Evolutionary conservation across 2,797 vertebrate species (phyloP), one percentile per base, ranked within the genome.

Genomic region (Ceyx erithaca): DNA sequence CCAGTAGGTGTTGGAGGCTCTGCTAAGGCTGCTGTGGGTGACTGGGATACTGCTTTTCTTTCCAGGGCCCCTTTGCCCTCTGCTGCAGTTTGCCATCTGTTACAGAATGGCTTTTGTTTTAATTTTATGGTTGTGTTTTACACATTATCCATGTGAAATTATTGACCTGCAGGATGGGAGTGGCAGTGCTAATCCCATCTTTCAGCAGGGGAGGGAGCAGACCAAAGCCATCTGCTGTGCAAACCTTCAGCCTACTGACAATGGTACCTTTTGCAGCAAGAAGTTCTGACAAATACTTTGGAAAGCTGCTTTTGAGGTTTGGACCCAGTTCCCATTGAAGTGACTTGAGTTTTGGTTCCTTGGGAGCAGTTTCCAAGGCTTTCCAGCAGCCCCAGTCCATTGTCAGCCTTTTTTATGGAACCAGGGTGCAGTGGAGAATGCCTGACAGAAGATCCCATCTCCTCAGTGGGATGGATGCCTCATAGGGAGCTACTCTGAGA

Each of bases 81-180:
- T 52, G 69, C 57, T 87, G 68, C 41, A 48, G 57, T 77, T 84
- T 82, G 48, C 73, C 93, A 90, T 86, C 77, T 94, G 85, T 41
- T 88, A 69, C 20, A 14, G 80, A 73, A 76, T n/a, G 51, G 45
- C 46, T 87, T 86, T 69, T 73, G 31, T 72, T 91, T 83, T 78
- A 37, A 75, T 83, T 93, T 93, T 63, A 25, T 52, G 46, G 12
- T 33, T 67, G 51, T 10, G 9, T 88, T 85, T 19, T 70, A 16
- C 33, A 11, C 23, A 7, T 84, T 70, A 11, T n/a, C 59, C 19
- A 31, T 6, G 66, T 75, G 13, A 64, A 46, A 17, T 13, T n/a
- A 23, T 26, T 72, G 85, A 78, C 82, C 48, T 55, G 2, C 2
- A 13, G 71, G 58, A 2, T 0, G 26, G 28, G 72, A 51, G 35